These are phyloP conservation scores for Dromococcyx pavoninus DNA, from an alignment of 2,797 vertebrate species.

Conservation along the genomic window DNA sequence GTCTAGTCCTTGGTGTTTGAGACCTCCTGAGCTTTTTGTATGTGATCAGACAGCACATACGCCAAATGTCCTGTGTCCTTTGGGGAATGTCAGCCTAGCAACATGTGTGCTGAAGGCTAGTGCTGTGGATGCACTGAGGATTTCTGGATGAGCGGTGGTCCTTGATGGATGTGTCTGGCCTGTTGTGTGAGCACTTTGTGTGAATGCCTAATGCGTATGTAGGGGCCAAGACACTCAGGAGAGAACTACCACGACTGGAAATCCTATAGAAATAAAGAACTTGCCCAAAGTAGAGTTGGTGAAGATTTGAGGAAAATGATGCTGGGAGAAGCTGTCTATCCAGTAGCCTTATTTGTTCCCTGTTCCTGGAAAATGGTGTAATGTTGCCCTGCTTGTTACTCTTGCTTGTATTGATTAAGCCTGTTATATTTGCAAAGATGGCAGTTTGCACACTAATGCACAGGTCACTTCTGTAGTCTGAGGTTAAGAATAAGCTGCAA, in stretches of 20 bases:
- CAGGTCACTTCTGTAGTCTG: background rate
- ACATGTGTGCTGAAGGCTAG: background rate
- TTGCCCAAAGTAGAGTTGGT: background rate
- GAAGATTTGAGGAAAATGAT: background rate
- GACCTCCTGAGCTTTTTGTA: background rate
- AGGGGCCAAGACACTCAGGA: background rate
- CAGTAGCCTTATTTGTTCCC: background rate
- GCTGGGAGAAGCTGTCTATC: background rate
- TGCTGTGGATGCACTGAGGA: background rate
- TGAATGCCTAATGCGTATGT: background rate
- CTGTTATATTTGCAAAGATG: background rate
- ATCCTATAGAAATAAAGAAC: background rate
- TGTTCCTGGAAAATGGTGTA: background rate
- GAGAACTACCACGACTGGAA: background rate
- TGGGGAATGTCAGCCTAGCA: background rate
- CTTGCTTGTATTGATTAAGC: background rate
- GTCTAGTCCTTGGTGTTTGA: background rate
- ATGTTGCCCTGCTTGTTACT: background rate
- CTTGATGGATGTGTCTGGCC: background rate
- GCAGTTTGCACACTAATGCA: background rate
- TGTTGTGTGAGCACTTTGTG: background rate
- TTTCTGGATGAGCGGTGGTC: background rate
- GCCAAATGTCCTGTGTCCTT: background rate
- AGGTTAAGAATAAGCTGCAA: background rate
- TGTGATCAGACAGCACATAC: background rate